Base-by-base conservation (phyloP, 2,797 vertebrate species). In the Coluber constrictor region DNA sequence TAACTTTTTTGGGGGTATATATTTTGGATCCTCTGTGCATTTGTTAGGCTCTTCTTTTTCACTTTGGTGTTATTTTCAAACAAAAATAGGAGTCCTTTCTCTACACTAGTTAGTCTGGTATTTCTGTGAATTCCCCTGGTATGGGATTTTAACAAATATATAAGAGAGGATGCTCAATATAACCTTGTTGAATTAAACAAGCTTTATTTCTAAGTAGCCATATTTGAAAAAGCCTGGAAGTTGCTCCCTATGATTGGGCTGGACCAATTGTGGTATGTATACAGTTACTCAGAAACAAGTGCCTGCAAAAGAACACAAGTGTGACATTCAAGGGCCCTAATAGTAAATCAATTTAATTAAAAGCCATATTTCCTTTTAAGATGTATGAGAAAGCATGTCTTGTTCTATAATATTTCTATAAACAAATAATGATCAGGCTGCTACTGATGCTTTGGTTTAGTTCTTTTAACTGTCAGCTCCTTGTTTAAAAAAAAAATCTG, bases 11-110 rank as follows among this genome's bases (percentile, higher is more conserved):
- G 16, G 1, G 11, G 7, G 16, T 90, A 12, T 55, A 18, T 86
- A 32, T 54, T 83, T 83, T 93, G 91, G 37, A 94, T 86, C 86
- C 91, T 13, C 87, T 92, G 90, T 96, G 83, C 93, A 95, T 95
- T 13, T 51, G 89, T 86, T 56, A 29, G 83, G 66, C 29, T 61
- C 61, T 79, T 95, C 60, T 91, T 94, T 93, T 89, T 3, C 93
- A 91, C 91, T 93, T 83, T 60, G 94, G 94, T 94, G 95, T 93
- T 95, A 95, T 95, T 95, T 93, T 95, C 92, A 92, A 93, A 25
- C 87, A 63, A 94, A 93, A 23, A 87, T 29, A 87, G 74, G 56
- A 37, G 51, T 93, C 94, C 88, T 95, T 89, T 89, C 92, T 47
- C 1, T 92, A 93, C 23, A 89, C 66, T 90, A 96, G 57, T 95